Base-by-base conservation (phyloP, 2,113 vertebrate genomes). In the Oryzias celebensis region DNA sequence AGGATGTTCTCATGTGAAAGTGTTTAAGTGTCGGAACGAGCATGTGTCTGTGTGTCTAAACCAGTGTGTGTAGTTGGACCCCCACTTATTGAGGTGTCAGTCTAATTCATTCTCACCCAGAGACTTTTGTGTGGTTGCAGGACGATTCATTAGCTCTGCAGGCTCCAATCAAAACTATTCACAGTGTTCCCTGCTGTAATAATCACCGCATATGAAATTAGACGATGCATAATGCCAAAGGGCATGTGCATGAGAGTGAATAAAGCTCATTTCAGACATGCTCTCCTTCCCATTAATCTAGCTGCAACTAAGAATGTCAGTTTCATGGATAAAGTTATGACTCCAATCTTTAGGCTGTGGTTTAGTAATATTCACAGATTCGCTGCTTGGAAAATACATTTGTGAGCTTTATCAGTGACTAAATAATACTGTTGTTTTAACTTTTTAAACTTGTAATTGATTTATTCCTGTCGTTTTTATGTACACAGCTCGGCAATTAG, bases 101-200 rank as follows among this genome's bases (percentile, higher is more conserved):
- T 82, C 68, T 90, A 90, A 90, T 90, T 90, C 85, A 87, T 88
- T 83, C 82, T 78, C 82, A 68, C 73, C 81, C 73, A 70, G 88
- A 87, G 88, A 87, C 68, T 76, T 72, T 65, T 74, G 84, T 87
- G 86, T 69, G 88, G 85, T 84, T 81, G 61, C 73, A 79, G 85
- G 83, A 84, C 85, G 52, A 87, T 88, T 88, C 86, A 88, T 90
- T 90, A 86, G 73, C 88, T 87, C 86, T 81, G 80, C 88, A 84
- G 80, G 83, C 85, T 85, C 82, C 80, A 90, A 87, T 87, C 85
- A 87, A 82, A 84, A 75, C 45, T 71, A 88, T 87, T 90, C 85
- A 83, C 83, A 87, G 74, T 76, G 58, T 82, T 77, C 86, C 85
- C 81, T 26, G 50, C 82, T 78, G 83, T 85, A 88, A 88, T 90